Conservation (phyloP, 92 coral and sea anemone species). For the Anthopleura xanthogrammica region DNA sequence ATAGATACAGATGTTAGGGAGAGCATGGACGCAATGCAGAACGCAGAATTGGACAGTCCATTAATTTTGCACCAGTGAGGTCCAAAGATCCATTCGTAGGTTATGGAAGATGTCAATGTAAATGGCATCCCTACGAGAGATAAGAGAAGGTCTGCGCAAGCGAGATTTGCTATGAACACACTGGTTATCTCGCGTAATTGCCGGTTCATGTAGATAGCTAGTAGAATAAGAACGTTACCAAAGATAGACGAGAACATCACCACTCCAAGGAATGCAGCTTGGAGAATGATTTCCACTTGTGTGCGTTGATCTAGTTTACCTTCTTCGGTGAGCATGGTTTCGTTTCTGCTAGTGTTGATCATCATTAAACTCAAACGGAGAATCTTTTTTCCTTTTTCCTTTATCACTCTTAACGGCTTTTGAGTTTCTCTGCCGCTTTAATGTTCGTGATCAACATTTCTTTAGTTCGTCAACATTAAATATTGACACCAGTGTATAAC, state of each 20-base stretch:
- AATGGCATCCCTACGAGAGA: conserved; percentile 84
- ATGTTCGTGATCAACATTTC: too few relatives aligned
- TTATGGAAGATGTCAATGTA: conserved; percentile 72
- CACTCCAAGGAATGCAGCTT: conserved; percentile 61
- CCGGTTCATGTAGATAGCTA: conserved; percentile 69
- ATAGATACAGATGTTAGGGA: conserved; percentile 83
- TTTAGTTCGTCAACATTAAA: too few relatives aligned
- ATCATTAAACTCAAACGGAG: neutral
- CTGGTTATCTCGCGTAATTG: conserved; percentile 67
- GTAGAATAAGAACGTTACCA: conserved; percentile 73
- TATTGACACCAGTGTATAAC: too few relatives aligned
- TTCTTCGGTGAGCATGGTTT: neutral
- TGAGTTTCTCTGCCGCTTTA: too few relatives aligned
- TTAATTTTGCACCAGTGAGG: conserved; percentile 67
- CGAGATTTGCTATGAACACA: conserved; percentile 76
- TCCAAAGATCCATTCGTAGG: conserved; percentile 80
- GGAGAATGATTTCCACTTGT: conserved; percentile 52
- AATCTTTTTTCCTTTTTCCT: too few relatives aligned
- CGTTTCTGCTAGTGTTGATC: neutral
- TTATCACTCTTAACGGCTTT: too few relatives aligned
- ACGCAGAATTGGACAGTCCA: conserved; percentile 74
- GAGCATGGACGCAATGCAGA: conserved; percentile 84
- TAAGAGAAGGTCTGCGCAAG: conserved; percentile 79
- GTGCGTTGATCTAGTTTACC: conserved; percentile 49
- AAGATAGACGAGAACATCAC: conserved; percentile 72